phyloP scores from a whole-genome alignment of 2,113 vertebrate species.

The Malurus melanocephalus region DNA sequence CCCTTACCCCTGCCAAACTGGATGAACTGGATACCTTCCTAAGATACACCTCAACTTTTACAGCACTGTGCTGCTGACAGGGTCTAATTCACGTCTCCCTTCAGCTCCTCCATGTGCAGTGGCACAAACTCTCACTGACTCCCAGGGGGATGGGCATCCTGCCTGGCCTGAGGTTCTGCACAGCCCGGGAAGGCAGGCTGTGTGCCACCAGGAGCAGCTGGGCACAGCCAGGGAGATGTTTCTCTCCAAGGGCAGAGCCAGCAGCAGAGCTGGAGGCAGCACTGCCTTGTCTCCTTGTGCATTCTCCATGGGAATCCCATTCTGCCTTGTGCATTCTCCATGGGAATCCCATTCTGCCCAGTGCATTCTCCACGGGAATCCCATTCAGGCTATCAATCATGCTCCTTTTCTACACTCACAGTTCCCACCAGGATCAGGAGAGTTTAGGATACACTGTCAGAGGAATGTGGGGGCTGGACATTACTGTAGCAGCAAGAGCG shows the following conservation, averaged over 20 bases:
- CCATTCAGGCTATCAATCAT: background rate
- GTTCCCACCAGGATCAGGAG: background rate
- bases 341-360: background rate
- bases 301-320: accelerated
- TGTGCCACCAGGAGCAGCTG: background rate
- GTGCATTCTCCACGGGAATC: accelerated
- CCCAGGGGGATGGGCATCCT: background rate
- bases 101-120: background rate
- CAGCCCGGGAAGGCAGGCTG: background rate
- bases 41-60: conserved; percentile 36
- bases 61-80: background rate
- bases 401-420: background rate
- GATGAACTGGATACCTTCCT: conserved; percentile 14
- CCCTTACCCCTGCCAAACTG: conserved; percentile 6
- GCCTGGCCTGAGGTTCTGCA: background rate
- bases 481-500: background rate
- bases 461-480: background rate
- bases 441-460: background rate
- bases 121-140: background rate
- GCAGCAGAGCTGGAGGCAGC: background rate
- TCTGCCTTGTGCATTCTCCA: accelerated
- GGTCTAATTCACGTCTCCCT: background rate
- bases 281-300: background rate
- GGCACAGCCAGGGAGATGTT: background rate
- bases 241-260: background rate